phyloP scores from a whole-genome alignment of 2,797 vertebrate genomes.

The Sebastes steindachneri region DNA sequence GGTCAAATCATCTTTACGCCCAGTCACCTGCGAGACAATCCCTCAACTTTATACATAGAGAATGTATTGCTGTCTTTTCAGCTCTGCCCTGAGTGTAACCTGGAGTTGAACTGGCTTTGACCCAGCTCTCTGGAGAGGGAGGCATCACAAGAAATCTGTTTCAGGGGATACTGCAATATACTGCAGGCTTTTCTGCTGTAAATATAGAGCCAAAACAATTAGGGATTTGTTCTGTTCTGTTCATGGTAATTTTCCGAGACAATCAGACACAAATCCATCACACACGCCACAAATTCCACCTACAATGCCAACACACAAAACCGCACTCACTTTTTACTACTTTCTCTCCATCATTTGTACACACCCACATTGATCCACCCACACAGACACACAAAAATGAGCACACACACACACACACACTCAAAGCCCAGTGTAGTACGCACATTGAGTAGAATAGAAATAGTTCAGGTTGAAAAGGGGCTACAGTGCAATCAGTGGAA shows the following conservation, averaged over 20 bases:
- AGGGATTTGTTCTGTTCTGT: slow-evolving; percentile 64
- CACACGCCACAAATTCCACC: slow-evolving; percentile 46
- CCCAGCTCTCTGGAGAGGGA: slow-evolving; percentile 18
- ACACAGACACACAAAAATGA: not conserved
- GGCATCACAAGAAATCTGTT: slow-evolving; percentile 31
- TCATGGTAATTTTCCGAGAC: slow-evolving; percentile 63
- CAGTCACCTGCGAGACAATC: slow-evolving; percentile 40
- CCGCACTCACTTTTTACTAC: slow-evolving; percentile 19
- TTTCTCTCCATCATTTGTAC: slow-evolving; percentile 29
- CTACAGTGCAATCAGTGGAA: slow-evolving; percentile 71
- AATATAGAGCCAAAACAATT: slow-evolving; percentile 70
- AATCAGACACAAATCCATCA: slow-evolving; percentile 72
- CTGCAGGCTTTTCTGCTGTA: slow-evolving; percentile 42
- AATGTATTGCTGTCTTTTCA: slow-evolving; percentile 24
- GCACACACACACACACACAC: not conserved
- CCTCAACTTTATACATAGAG: slow-evolving; percentile 28
- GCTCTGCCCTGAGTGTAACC: slow-evolving; percentile 33
- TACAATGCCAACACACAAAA: slow-evolving; percentile 41
- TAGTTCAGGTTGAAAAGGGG: slow-evolving; percentile 65
- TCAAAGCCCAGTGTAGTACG: slow-evolving; percentile 16
- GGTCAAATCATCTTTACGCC: slow-evolving; percentile 45
- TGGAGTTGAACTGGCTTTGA: slow-evolving; percentile 44
- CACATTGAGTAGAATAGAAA: slow-evolving; percentile 60
- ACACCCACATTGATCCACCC: slow-evolving; percentile 52
- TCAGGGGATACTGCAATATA: slow-evolving; percentile 20